Evolutionary conservation across 2,113 vertebrate genomes (phyloP).

Genomic region (Cranoglanis bouderius): DNA sequence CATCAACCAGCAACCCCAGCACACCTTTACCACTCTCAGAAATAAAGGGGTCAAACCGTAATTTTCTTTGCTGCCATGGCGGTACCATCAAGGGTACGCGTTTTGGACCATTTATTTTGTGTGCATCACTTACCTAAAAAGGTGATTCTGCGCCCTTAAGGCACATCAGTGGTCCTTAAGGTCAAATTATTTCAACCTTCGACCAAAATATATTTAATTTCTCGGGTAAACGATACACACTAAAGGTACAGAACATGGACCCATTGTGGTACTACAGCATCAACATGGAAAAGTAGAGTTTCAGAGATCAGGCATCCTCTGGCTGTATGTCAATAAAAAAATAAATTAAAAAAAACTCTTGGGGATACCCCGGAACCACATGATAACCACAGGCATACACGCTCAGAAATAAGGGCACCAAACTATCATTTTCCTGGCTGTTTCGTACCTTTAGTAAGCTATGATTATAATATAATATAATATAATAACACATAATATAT

Average conservation of each 20-base stretch:
- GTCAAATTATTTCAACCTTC: neutral
- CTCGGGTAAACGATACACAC: neutral
- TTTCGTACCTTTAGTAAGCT: neutral
- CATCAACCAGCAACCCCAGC: neutral
- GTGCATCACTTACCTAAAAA: neutral
- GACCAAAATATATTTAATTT: neutral
- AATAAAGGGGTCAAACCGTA: neutral
- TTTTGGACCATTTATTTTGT: too few species aligned
- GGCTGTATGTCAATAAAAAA: neutral
- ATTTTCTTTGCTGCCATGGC: neutral
- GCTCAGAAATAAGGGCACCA: neutral
- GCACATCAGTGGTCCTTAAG: neutral
- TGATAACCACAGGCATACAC: too few species aligned
- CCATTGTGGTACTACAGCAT: neutral
- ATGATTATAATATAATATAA: too few species aligned
- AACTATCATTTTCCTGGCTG: neutral
- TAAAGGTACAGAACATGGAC: neutral
- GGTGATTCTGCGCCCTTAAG: neutral
- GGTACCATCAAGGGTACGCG: neutral
- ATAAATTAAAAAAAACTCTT: too few species aligned
- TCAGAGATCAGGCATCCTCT: neutral
- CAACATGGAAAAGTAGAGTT: neutral
- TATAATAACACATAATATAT: too few species aligned
- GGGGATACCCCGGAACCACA: neutral
- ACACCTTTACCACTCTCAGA: neutral